Evolutionary conservation across 2,113 vertebrate species (phyloP).

Genomic region (Hirundichthys speculiger): DNA sequence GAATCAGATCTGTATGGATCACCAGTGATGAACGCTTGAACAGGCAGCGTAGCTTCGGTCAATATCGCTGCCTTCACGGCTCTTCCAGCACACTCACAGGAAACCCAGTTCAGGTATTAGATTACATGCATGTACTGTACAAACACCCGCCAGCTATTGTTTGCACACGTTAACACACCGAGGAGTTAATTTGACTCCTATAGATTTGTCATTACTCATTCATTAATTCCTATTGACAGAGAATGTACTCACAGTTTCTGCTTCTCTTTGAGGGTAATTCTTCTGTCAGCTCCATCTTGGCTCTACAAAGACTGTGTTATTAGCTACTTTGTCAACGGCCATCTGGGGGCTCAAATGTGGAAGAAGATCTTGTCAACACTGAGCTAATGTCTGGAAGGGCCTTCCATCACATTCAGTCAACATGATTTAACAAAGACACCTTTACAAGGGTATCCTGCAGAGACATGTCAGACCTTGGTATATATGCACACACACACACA

Average conservation of each 20-base stretch:
- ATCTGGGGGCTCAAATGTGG: background rate
- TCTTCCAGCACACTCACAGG: background rate
- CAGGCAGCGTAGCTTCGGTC: background rate
- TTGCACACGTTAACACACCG: background rate
- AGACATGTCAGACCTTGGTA: background rate
- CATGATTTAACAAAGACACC: background rate
- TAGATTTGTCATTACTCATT: background rate
- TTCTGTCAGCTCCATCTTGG: constrained; percentile 2
- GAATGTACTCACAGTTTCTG: constrained; percentile 1
- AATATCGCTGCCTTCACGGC: background rate
- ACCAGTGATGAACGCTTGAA: constrained; percentile 22
- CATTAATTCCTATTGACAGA: constrained; percentile 3
- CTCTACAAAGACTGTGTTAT: constrained; percentile 5
- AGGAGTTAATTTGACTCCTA: background rate
- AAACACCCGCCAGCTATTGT: background rate
- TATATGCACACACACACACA: too few relatives aligned
- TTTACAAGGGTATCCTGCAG: background rate
- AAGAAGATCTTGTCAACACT: constrained; percentile 1
- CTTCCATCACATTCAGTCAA: background rate
- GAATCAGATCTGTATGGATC: constrained; percentile 27
- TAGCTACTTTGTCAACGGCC: background rate
- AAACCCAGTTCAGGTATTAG: background rate
- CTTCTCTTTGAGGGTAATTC: background rate
- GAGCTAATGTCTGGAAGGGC: background rate
- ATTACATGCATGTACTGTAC: background rate